Evolutionary conservation across 2,113 vertebrate genomes (phyloP), one percentile per base, ranked within the genome.

Genomic region (Noturus placidus): DNA sequence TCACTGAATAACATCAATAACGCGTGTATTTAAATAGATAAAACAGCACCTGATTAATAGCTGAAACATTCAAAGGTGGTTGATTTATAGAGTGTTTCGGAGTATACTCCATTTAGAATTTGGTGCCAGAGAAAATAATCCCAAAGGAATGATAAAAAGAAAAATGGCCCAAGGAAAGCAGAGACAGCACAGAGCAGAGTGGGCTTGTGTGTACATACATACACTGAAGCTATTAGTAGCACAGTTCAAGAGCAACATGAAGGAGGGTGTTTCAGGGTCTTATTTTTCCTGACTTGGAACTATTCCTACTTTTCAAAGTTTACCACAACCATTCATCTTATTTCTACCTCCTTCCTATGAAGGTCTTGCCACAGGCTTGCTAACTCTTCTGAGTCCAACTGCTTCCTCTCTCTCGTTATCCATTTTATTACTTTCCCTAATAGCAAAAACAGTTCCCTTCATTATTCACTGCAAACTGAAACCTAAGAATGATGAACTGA

Each of bases 321-420:
- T 88, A 89, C 89, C 83, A 87, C 87, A 86, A 88, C 87, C 80
- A 84, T 84, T 88, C 69, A 83, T 88, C 82, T 85, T 88, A 79
- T 78, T 85, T 85, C 82, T 81, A 81, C 67, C 57, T 70, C 72
- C 69, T 82, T 82, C 83, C 69, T 81, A 35, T 82, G 5, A 82
- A 82, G 78, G 61, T 83, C 50, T 82, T 79, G 76, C 84, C 30
- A 83, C 52, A 85, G 63, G 30, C 78, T 81, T 87, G n/a, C 82
- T 84, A 63, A 93, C 93, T 61, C 91, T 89, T 70, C 91, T 52
- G 79, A 56, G 61, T 54, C 83, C 91, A 90, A 78, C 85, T 90
- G 57, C 92, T 91, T 20, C 87, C 82, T 82, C 86, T 9, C 89
- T 89, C 38, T 88, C 83, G 78, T 81, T 57, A 19, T 30, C 6